Evolutionary conservation across 2,888 invertebrate species (phyloP).

Genomic region (Drosophila dives): DNA sequence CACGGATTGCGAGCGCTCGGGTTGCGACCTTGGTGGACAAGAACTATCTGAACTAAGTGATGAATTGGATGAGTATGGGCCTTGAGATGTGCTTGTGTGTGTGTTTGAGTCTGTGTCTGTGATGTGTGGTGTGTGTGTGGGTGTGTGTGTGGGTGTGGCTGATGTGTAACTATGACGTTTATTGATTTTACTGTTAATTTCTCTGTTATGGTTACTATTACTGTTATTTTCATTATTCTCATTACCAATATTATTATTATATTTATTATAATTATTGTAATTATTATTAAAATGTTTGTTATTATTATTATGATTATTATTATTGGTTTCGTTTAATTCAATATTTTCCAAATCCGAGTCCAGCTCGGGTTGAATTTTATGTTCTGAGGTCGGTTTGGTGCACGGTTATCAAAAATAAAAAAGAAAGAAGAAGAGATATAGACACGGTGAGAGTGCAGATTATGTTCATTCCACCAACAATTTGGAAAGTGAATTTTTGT

Average conservation of each 20-base stretch:
- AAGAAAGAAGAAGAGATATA: constrained; percentile 77
- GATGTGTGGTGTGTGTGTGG: constrained; percentile 28
- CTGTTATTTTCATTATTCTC: constrained; percentile 59
- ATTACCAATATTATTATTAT: constrained; percentile 53
- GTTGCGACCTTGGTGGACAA: constrained; percentile 47
- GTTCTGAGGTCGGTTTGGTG: constrained; percentile 78
- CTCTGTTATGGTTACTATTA: constrained; percentile 54
- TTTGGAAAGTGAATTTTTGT: constrained; percentile 44
- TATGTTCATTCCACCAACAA: constrained; percentile 64
- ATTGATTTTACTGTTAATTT: constrained; percentile 75
- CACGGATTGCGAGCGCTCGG: constrained; percentile 71
- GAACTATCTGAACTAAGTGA: constrained; percentile 76
- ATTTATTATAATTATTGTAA: neutral
- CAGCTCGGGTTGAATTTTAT: constrained; percentile 84
- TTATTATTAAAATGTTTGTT: constrained; percentile 32
- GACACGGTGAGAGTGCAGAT: constrained; percentile 78
- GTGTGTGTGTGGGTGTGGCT: constrained; percentile 39
- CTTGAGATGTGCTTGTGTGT: constrained; percentile 31
- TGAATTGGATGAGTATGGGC: constrained; percentile 72
- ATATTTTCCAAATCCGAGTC: constrained; percentile 83
- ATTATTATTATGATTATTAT: constrained; percentile 55
- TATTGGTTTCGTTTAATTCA: constrained; percentile 82
- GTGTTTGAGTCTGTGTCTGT: constrained; percentile 32
- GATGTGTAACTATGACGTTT: constrained; percentile 71
- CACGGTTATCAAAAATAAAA: constrained; percentile 79